Evolutionary conservation across 2,888 invertebrate genomes (phyloP).

Genomic region (Spodoptera littoralis): DNA sequence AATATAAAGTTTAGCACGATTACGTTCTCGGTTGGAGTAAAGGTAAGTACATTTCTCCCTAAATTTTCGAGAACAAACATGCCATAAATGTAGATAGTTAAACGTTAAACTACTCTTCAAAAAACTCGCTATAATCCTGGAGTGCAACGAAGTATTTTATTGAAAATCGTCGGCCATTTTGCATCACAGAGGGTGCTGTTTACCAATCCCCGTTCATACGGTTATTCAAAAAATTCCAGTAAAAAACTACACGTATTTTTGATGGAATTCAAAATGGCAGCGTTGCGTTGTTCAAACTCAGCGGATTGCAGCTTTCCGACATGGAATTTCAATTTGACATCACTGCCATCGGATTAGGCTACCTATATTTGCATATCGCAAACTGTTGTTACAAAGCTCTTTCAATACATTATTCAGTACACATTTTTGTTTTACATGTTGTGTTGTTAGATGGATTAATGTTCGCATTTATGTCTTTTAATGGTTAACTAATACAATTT

Average conservation of each 20-base stretch:
- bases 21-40: too few relatives aligned
- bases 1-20: too few relatives aligned
- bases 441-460: constrained; percentile 1
- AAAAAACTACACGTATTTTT: constrained; percentile 45
- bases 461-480: too few relatives aligned
- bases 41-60: too few relatives aligned
- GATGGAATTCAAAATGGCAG: constrained; percentile 41
- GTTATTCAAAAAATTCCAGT: constrained; percentile 37
- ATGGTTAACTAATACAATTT: too few relatives aligned
- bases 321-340: constrained; percentile 71
- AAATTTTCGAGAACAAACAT: too few relatives aligned
- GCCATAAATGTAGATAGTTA: too few relatives aligned
- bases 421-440: constrained; percentile 1
- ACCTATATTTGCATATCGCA: constrained; percentile 18
- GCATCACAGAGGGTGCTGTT: constrained; percentile 18
- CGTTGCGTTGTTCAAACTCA: constrained; percentile 40
- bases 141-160: background rate
- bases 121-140: background rate
- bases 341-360: constrained; percentile 61
- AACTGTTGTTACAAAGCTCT: constrained; percentile 12
- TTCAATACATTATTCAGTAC: constrained; percentile 7
- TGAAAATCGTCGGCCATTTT: constrained; percentile 21
- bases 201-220: constrained; percentile 21
- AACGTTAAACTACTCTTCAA: too few relatives aligned
- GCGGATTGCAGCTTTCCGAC: constrained; percentile 52